Evolutionary conservation across 2,888 invertebrate genomes (phyloP).

Genomic region (Cephus runcator): DNA sequence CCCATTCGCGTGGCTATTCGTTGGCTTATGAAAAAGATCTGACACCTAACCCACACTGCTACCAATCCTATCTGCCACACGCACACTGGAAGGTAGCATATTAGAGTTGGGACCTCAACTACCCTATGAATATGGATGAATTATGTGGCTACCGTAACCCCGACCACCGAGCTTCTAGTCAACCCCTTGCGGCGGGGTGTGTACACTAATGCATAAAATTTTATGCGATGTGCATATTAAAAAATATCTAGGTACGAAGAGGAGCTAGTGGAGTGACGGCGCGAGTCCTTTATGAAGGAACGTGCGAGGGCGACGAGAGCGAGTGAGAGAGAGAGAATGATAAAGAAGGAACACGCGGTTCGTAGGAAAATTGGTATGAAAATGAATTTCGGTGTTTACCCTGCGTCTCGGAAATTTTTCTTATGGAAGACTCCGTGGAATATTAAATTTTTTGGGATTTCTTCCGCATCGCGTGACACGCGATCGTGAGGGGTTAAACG

Average conservation of each 20-base stretch:
- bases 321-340: background rate
- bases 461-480: no score
- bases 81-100: background rate
- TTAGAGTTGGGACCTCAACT: no score
- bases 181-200: background rate
- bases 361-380: background rate
- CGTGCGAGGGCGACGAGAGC: background rate
- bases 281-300: background rate
- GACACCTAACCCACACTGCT: background rate
- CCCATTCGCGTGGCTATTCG: background rate
- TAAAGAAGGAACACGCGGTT: background rate
- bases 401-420: background rate
- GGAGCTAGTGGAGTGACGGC: background rate
- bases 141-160: constrained; percentile 6
- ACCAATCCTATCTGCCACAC: background rate
- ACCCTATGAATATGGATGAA: constrained; percentile 25
- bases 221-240: constrained; percentile 21
- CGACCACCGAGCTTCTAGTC: no score
- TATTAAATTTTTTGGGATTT: no score
- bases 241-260: background rate
- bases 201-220: constrained; percentile 10
- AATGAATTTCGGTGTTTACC: background rate
- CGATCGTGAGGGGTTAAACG: no score
- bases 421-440: no score
- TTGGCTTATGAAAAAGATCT: background rate